Base-by-base conservation (phyloP, 2,113 vertebrate genomes). In the Mus pahari region DNA sequence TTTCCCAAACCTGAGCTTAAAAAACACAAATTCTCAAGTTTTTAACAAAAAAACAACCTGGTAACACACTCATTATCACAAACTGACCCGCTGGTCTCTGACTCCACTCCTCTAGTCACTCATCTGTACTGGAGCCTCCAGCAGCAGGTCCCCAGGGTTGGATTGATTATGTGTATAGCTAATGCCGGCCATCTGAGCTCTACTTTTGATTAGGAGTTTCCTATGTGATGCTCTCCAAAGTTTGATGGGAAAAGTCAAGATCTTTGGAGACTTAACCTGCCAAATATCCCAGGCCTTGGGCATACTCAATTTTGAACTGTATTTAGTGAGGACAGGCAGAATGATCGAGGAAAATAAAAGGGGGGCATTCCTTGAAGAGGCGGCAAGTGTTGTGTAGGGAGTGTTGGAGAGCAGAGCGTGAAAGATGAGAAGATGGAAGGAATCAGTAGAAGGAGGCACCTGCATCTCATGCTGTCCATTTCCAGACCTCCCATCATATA, bases 101-200 rank as follows among this genome's bases (percentile, higher is more conserved):
- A 66, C 45, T 26, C 11, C 36, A 36, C 58, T n/a, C 31, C 28
- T 64, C 16, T 31, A 89, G 70, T 86, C 45, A 13, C 33, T 79
- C 10, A 16, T 86, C 11, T 26, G 22, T 73, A 48, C 24, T 26
- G 42, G 79, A 7, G 3, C 36, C 48, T 87, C 74, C 50, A 28
- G 8, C 24, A 22, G 60, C n/a, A 91, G 19, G n/a, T 28, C 0
- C 22, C 36, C 19, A 50, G 10, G 58, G 1, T 3, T 8, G 8
- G 17, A 33, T 2, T 10, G 1, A 13, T 28, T 84, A 10, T 7
- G 16, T 19, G 45, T 10, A 58, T 75, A 48, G 60, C 48, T 71
- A 39, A 7, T 0, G 3, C 28, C 53, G 84, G 39, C 33, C 17
- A 5, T 24, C 11, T 1, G 1, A 20, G 4, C n/a, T 71, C 1